Evolutionary conservation across 2,888 invertebrate genomes (phyloP), one percentile per base, ranked within the genome.

Genomic region (Epistrophe eligans): DNA sequence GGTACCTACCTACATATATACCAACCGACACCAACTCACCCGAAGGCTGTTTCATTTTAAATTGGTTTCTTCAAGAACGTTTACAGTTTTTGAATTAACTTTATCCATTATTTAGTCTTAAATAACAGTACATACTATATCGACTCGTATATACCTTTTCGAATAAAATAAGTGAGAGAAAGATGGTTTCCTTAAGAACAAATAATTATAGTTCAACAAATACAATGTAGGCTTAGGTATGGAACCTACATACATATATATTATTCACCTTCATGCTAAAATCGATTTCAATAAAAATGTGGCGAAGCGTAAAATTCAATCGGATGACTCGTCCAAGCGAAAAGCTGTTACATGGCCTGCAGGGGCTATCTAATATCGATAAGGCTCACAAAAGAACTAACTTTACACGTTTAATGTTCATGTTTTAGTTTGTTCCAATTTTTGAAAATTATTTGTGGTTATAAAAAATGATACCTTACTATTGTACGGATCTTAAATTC

Each of bases 291-390:
- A 58, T 62, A 58, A 7, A 28, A 32, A 71, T 35, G 58, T 45
- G 38, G 28, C 38, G 58, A 72, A 72, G 76, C 80, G 35, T 84
- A 2, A 72, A 77, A 80, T 84, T 84, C 80, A 77, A 77, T 84
- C 28, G 64, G 50, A 79, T 40, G 40, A 72, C 0, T 55, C 45
- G 66, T 48, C 66, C 67, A 81, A 62, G 76, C 80, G 80, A 60
- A 40, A 58, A 64, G 11, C 32, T 60, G 48, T 57, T 60, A 58
- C 28, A n/a, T 40, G 48, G 66, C 17, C 58, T 15, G 7, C 50
- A 45, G 38, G 35, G 45, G 32, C 40, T 43, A 32, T 50, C 11
- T 5, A 50, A 11, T 19, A 43, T 9, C 24, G 4, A 62, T 40
- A 62, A 24, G 62, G 1, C 28, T 28, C 15, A 28, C 64, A 64